Conservation (phyloP, 2,888 invertebrate species). For the Synanthedon tipuliformis region DNA sequence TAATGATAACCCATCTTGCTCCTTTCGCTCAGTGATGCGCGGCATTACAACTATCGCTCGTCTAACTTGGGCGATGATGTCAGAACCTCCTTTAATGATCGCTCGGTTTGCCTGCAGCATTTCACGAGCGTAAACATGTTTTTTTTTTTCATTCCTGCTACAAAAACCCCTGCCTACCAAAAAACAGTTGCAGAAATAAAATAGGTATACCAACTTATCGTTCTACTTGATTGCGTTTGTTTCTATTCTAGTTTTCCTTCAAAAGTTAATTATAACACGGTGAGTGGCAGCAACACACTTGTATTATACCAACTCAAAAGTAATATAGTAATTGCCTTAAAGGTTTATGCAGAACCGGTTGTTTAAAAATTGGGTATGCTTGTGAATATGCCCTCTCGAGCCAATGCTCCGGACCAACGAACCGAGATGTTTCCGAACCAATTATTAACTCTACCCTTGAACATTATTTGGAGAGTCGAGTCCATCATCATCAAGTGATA, state of each 20-base stretch:
- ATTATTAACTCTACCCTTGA: slow-evolving; percentile 13
- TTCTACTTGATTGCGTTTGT: too few species aligned
- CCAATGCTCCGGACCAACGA: slow-evolving; percentile 16
- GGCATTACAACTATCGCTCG: slow-evolving; percentile 49
- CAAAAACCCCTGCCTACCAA: slow-evolving; percentile 3
- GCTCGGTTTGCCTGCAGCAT: slow-evolving; percentile 37
- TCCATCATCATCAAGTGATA: slow-evolving; percentile 46
- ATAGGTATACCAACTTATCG: too few species aligned
- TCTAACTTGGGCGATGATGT: slow-evolving; percentile 63
- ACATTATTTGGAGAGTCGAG: slow-evolving; percentile 38
- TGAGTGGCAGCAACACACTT: too few species aligned
- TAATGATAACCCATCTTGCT: slow-evolving; percentile 47
- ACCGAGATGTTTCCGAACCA: slow-evolving; percentile 23
- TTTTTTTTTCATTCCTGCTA: slow-evolving; percentile 17
- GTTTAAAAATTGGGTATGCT: slow-evolving; percentile 49
- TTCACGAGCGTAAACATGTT: slow-evolving; percentile 41
- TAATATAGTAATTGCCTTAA: too few species aligned
- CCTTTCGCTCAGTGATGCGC: slow-evolving; percentile 37
- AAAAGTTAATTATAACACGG: too few species aligned
- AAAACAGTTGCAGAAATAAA: too few species aligned
- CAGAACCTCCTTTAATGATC: slow-evolving; percentile 53
- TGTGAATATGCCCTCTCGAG: slow-evolving; percentile 33
- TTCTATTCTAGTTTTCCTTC: too few species aligned
- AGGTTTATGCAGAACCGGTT: slow-evolving; percentile 26
- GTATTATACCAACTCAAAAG: too few species aligned